Evolutionary conservation across 2,888 invertebrate species (phyloP).

Genomic region (Chrysotoxum bicinctum): DNA sequence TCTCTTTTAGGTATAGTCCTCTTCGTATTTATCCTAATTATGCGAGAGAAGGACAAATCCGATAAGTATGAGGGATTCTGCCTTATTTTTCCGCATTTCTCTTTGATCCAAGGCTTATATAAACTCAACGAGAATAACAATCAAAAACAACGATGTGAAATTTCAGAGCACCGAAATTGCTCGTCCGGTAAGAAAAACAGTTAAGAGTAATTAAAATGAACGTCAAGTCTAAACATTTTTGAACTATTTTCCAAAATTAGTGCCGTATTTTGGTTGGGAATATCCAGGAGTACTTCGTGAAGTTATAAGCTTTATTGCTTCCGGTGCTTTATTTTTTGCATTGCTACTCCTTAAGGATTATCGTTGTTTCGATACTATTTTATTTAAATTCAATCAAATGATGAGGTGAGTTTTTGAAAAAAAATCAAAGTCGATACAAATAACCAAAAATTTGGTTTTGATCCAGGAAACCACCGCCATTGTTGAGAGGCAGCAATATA

Average conservation of each 20-base stretch:
- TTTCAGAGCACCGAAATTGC: background rate
- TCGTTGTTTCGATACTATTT: constrained; percentile 3
- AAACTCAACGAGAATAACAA: background rate
- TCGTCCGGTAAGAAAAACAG: background rate
- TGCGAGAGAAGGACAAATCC: background rate
- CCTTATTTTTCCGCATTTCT: background rate
- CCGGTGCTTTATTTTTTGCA: background rate
- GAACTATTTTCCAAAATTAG: background rate
- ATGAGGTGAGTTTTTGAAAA: background rate
- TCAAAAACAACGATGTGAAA: background rate
- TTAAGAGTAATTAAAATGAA: background rate
- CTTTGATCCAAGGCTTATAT: background rate
- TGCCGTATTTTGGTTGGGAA: constrained; percentile 11
- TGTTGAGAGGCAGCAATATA: constrained; percentile 76
- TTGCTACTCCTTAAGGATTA: constrained; percentile 14
- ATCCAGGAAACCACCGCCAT: background rate
- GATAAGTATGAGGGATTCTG: background rate
- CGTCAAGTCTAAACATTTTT: background rate
- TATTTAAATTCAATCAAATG: constrained; percentile 6
- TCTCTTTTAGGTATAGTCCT: background rate
- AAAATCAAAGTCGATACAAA: background rate
- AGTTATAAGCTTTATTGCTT: background rate
- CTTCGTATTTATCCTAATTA: background rate
- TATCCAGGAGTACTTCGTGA: constrained; percentile 23
- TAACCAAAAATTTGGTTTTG: background rate